Percentiles rank a stretch among this genome's conserved stretches.
These are phyloP conservation scores for Tetheella fluctuosa DNA, from an alignment of 2,888 invertebrate species.

Conservation along the genomic window DNA sequence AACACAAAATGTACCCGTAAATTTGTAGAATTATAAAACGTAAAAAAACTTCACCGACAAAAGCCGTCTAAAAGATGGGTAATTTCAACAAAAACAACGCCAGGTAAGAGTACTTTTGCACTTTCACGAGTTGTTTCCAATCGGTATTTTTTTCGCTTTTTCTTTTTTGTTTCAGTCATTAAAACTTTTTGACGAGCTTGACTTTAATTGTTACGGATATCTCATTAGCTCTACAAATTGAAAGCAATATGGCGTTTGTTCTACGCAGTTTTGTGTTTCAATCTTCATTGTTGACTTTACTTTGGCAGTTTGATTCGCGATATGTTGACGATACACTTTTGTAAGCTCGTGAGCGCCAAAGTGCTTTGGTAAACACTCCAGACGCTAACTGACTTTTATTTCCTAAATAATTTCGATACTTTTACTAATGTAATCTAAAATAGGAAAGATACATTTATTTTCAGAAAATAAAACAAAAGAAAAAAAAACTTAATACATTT, in stretches of 20 bases:
- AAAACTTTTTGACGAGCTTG: conserved; percentile 73
- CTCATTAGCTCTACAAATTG: conserved; percentile 57
- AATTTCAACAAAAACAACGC: conserved; percentile 28
- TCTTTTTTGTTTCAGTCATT: conserved; percentile 60
- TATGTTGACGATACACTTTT: background rate
- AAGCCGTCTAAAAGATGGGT: conserved; percentile 25
- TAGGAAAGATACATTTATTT: too few species aligned
- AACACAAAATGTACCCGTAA: conserved; percentile 42
- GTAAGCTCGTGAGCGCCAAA: background rate
- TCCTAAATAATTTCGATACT: too few species aligned
- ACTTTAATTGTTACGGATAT: conserved; percentile 71
- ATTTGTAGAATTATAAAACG: conserved; percentile 50
- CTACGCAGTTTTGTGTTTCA: conserved; percentile 1
- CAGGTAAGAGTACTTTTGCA: background rate
- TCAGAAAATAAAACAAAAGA: too few species aligned
- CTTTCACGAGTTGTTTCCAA: conserved; percentile 56
- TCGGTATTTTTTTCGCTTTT: conserved; percentile 48
- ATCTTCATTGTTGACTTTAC: background rate
- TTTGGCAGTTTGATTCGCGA: background rate
- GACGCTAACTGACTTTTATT: too few species aligned
- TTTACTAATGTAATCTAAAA: too few species aligned
- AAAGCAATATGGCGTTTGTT: conserved; percentile 44
- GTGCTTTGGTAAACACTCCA: background rate
- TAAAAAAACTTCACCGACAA: conserved; percentile 30
- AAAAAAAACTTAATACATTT: too few species aligned